phyloP scores from a whole-genome alignment of 2,797 vertebrate species.

The Sebastolobus altivelis region DNA sequence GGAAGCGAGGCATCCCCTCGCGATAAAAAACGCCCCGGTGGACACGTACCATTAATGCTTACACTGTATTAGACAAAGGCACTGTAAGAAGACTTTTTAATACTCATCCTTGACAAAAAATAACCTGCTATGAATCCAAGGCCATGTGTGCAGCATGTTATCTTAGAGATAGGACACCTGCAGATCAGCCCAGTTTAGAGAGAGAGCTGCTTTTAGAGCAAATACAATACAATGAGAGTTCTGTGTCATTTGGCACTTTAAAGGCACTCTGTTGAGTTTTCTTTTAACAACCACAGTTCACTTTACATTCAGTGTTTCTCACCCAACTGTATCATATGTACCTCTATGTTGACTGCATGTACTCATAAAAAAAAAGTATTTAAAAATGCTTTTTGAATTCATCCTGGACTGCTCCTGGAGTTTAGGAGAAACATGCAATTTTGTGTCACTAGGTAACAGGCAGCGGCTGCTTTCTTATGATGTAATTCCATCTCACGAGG shows the following conservation, averaged over 20 bases:
- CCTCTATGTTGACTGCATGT: background rate
- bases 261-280: background rate
- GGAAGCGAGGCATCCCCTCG: too few species aligned
- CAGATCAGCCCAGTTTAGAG: background rate
- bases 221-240: background rate
- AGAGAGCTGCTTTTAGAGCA: background rate
- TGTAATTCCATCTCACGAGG: too few species aligned
- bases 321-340: background rate
- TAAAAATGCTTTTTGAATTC: too few species aligned
- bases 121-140: background rate
- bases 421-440: too few species aligned
- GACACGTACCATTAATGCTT: too few species aligned
- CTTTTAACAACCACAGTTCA: background rate
- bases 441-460: too few species aligned
- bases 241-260: background rate
- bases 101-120: background rate
- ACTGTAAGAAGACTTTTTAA: background rate
- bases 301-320: background rate
- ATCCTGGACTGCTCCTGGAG: too few species aligned
- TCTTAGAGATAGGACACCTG: background rate
- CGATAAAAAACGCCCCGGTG: too few species aligned
- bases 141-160: background rate
- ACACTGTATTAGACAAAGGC: background rate
- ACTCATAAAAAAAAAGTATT: background rate
- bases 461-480: too few species aligned